A percentile compares a stretch with the other conserved stretches of the same genome.
phyloP scores from a whole-genome alignment of 2,797 vertebrate species.

The Ambastaia sidthimunki region DNA sequence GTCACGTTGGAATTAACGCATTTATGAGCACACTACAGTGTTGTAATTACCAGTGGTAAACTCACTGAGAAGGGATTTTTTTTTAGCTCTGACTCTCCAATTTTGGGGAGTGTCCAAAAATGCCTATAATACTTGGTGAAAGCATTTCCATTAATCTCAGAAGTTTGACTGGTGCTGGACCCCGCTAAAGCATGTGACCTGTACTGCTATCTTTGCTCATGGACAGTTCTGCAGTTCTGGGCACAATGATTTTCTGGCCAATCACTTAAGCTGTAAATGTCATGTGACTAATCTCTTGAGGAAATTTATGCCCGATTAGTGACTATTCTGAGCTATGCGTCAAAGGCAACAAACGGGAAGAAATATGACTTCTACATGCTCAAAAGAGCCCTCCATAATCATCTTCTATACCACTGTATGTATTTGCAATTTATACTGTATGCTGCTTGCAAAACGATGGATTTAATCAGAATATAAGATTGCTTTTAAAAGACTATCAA shows the following conservation, averaged over 20 bases:
- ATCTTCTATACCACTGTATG: too few relatives aligned
- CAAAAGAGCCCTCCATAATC: too few relatives aligned
- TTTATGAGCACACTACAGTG: slow-evolving; percentile 15
- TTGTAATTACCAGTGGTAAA: neutral
- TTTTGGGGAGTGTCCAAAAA: neutral
- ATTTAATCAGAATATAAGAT: too few relatives aligned
- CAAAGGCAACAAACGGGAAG: slow-evolving; percentile 18
- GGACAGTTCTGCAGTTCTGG: too few relatives aligned
- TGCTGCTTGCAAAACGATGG: too few relatives aligned
- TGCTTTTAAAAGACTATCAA: too few relatives aligned
- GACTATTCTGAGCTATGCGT: too few relatives aligned
- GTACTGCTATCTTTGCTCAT: neutral
- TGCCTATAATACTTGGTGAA: neutral
- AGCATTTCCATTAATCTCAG: neutral
- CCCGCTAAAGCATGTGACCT: neutral
- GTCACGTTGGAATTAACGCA: slow-evolving; percentile 10
- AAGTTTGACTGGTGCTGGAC: neutral
- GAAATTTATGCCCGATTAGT: too few relatives aligned
- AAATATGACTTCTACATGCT: too few relatives aligned
- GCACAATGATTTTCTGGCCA: too few relatives aligned
- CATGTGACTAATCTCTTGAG: neutral
- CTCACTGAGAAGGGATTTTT: neutral
- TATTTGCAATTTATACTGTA: too few relatives aligned
- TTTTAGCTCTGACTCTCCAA: neutral
- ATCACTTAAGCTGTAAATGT: too few relatives aligned